phyloP scores from a whole-genome alignment of 2,888 invertebrate genomes.

The Cecidostiba fungosa region DNA sequence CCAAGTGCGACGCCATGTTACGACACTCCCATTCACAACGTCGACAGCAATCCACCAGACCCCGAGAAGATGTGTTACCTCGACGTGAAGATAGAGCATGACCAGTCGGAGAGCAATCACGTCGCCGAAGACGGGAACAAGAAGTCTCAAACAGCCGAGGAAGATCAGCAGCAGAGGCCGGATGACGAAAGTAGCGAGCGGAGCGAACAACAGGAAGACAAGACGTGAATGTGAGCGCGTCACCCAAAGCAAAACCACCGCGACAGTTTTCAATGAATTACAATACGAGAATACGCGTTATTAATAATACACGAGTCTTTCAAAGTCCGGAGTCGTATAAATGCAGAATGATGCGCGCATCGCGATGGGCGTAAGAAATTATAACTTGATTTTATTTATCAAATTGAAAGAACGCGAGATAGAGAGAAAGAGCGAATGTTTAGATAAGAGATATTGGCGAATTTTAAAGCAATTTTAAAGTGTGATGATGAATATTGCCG shows the following conservation, averaged over 20 bases:
- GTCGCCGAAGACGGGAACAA: conserved; percentile 39
- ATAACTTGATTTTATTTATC: conserved; percentile 50
- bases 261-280: conserved; percentile 1
- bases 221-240: conserved; percentile 46
- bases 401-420: conserved; percentile 18
- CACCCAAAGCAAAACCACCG: not conserved
- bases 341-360: conserved; percentile 3
- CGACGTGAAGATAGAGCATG: conserved; percentile 68
- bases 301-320: conserved; percentile 39
- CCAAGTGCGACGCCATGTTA: conserved; percentile 77
- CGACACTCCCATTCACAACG: conserved; percentile 74
- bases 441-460: conserved; percentile 1
- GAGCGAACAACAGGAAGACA: conserved; percentile 30
- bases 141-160: not conserved
- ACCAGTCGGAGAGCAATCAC: conserved; percentile 44
- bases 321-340: conserved; percentile 32
- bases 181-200: not conserved
- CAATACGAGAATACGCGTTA: not conserved
- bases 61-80: conserved; percentile 69
- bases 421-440: conserved; percentile 26
- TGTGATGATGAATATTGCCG: not conserved
- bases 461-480: conserved; percentile 21
- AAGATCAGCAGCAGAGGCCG: conserved; percentile 41
- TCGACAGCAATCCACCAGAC: conserved; percentile 66
- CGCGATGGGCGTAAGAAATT: conserved; percentile 6